These are phyloP conservation scores for Lepidostoma basale DNA, from an alignment of 1,140 invertebrate genomes.

Conservation along the genomic window DNA sequence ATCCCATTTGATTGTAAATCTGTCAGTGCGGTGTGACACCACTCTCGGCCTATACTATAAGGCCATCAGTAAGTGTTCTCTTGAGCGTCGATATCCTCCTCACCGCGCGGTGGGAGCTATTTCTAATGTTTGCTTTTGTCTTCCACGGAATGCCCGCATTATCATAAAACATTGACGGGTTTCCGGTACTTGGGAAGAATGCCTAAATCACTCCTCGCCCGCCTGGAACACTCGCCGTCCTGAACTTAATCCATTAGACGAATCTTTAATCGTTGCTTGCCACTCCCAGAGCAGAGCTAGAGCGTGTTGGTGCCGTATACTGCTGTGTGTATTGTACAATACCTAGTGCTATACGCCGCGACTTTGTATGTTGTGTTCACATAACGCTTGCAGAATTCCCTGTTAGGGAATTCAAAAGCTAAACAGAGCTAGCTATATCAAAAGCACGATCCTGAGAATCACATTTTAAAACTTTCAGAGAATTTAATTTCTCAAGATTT, in stretches of 20 bases:
- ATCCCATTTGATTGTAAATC: not conserved
- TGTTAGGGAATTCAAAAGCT: too few relatives aligned
- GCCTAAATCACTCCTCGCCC: slow-evolving; percentile 9
- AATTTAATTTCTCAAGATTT: too few relatives aligned
- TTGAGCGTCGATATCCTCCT: not conserved
- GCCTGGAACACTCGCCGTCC: not conserved
- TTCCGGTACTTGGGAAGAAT: slow-evolving; percentile 1
- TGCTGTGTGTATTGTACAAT: too few relatives aligned
- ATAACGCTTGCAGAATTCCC: too few relatives aligned
- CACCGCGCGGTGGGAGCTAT: not conserved
- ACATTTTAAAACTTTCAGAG: too few relatives aligned
- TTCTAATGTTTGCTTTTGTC: slow-evolving; percentile 3
- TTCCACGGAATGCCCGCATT: not conserved
- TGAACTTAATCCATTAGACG: not conserved
- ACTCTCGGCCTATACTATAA: not conserved
- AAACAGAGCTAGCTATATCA: too few relatives aligned
- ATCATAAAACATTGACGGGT: slow-evolving; percentile 9
- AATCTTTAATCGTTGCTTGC: too few relatives aligned
- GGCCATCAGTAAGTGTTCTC: not conserved
- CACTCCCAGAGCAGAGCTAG: too few relatives aligned
- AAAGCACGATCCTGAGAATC: too few relatives aligned
- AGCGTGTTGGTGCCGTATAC: too few relatives aligned
- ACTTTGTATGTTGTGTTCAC: too few relatives aligned
- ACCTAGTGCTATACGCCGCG: too few relatives aligned
- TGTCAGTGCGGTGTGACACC: not conserved